These are phyloP conservation scores for Montipora cactus DNA, from an alignment of 64 coral and sea anemone genomes.

Conservation along the genomic window DNA sequence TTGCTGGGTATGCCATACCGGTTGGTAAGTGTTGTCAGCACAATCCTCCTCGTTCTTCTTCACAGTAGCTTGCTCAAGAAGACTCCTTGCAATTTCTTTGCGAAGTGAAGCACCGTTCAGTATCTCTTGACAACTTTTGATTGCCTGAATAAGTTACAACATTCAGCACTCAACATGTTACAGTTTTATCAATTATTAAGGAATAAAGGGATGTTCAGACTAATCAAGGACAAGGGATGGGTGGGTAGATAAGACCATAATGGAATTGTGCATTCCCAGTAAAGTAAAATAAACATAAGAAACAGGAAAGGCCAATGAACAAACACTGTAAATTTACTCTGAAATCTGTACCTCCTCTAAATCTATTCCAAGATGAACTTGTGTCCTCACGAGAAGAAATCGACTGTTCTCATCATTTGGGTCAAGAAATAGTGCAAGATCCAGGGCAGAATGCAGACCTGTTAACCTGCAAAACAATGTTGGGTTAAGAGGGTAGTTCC, in stretches of 20 bases:
- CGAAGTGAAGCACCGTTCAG: not conserved
- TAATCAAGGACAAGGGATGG: no score
- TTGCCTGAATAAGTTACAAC: slow-evolving; percentile 4
- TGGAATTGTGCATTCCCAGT: no score
- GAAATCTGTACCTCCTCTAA: slow-evolving; percentile 71
- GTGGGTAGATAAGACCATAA: no score
- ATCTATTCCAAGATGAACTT: slow-evolving; percentile 81
- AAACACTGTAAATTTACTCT: not conserved
- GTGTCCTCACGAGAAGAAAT: slow-evolving; percentile 63
- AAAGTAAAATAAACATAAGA: no score
- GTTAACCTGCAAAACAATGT: slow-evolving; percentile 60
- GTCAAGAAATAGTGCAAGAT: slow-evolving; percentile 65
- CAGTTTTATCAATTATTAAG: no score
- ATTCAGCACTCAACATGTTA: not conserved
- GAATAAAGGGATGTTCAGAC: no score
- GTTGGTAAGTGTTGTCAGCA: not conserved
- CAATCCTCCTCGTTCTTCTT: slow-evolving; percentile 5
- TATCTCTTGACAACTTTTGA: not conserved
- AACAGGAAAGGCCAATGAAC: no score
- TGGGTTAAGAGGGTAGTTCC: no score
- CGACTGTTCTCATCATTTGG: slow-evolving; percentile 62
- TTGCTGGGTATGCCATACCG: not conserved
- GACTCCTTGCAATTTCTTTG: not conserved
- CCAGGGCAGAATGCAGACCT: slow-evolving; percentile 64
- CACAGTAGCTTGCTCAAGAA: slow-evolving; percentile 16